A percentile compares a stretch with the other conserved stretches of the same genome.
Conservation (phyloP, 2,797 vertebrate genomes). For the Poecilia velifera region DNA sequence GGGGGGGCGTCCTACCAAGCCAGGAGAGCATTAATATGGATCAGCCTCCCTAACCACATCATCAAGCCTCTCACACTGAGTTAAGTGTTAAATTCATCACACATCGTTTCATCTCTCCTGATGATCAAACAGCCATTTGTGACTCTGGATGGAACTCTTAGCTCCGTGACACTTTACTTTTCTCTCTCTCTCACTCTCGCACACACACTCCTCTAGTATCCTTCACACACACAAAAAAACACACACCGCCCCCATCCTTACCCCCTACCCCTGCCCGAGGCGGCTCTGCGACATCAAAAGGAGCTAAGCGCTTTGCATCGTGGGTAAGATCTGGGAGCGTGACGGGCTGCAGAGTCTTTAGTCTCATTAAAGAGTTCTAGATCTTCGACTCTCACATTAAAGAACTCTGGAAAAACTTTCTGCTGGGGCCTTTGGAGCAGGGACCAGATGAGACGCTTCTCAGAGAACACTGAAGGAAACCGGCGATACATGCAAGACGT, state of each 20-base stretch:
- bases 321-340: conserved; percentile 81
- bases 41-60: conserved; percentile 70
- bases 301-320: conserved; percentile 80
- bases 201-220: conserved; percentile 45
- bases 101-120: conserved; percentile 76
- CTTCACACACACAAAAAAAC: conserved; percentile 47
- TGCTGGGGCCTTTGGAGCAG: conserved; percentile 56
- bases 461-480: conserved; percentile 30
- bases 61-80: conserved; percentile 75
- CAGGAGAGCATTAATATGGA: conserved; percentile 77
- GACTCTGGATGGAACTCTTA: conserved; percentile 70
- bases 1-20: conserved; percentile 63
- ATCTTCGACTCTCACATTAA: conserved; percentile 72
- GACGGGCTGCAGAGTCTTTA: conserved; percentile 79
- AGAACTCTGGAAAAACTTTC: conserved; percentile 69
- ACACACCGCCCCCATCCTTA: conserved; percentile 69
- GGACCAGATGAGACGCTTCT: conserved; percentile 51
- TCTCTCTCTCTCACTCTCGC: conserved; percentile 4
- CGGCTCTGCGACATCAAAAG: conserved; percentile 81
- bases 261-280: conserved; percentile 73
- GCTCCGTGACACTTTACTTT: conserved; percentile 41
- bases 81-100: conserved; percentile 79
- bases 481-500: neutral
- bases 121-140: conserved; percentile 79
- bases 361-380: conserved; percentile 80